These are phyloP conservation scores for Chymomyza fuscimana DNA, from an alignment of 2,888 invertebrate species.

Conservation along the genomic window DNA sequence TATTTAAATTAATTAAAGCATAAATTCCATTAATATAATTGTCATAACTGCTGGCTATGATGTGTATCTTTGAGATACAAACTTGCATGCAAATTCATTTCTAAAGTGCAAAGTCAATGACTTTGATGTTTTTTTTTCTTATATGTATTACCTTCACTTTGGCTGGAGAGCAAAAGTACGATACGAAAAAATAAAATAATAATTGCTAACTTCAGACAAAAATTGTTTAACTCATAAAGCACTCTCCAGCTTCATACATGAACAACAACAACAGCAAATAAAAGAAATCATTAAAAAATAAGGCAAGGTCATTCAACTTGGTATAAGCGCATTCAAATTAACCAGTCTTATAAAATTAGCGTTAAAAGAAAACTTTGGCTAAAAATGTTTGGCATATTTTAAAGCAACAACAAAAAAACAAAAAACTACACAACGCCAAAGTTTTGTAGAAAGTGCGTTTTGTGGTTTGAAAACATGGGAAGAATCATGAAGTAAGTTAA, in stretches of 20 bases:
- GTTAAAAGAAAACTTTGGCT: background rate
- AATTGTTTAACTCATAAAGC: background rate
- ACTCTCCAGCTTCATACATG: background rate
- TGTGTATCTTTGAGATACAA: background rate
- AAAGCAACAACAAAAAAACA: background rate
- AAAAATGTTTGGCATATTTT: background rate
- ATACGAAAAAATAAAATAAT: background rate
- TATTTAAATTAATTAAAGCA: background rate
- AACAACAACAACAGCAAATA: background rate
- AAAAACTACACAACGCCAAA: background rate
- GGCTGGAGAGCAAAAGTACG: background rate
- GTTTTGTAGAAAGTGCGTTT: background rate
- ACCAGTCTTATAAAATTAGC: background rate
- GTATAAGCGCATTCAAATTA: background rate
- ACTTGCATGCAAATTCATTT: background rate
- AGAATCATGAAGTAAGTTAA: background rate
- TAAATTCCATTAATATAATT: background rate
- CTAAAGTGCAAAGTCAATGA: background rate
- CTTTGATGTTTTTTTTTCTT: background rate
- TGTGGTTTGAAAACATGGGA: background rate
- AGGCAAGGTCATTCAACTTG: constrained; percentile 5
- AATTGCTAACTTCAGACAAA: background rate
- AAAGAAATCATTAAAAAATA: background rate
- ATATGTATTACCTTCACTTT: background rate
- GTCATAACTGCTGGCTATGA: background rate